Conservation (phyloP, 2,113 vertebrate species). For the Galeopterus variegatus region DNA sequence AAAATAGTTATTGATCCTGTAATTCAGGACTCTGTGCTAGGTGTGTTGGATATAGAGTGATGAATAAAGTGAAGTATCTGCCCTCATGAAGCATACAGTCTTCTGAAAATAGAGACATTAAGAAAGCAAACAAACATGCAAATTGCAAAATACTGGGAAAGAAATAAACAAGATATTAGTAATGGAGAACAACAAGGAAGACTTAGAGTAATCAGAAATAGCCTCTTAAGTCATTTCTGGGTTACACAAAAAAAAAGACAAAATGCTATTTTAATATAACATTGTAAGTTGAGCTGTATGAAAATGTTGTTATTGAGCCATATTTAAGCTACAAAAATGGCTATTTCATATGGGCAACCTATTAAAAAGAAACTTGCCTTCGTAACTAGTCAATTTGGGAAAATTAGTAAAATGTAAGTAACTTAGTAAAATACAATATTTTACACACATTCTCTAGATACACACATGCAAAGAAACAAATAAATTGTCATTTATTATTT, state of each 20-base stretch:
- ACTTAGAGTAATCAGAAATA: background rate
- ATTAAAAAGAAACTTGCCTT: conserved; percentile 20
- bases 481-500: background rate
- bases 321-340: conserved; percentile 25
- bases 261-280: background rate
- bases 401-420: background rate
- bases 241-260: background rate
- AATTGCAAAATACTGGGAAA: background rate
- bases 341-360: background rate
- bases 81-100: background rate
- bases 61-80: background rate
- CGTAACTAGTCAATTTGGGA: background rate
- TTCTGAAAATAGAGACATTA: conserved; percentile 1
- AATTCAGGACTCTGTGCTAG: background rate
- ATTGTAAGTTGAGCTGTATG: background rate
- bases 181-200: background rate
- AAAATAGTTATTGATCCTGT: background rate
- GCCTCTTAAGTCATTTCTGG: background rate
- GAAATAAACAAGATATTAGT: background rate
- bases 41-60: background rate
- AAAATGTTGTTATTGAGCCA: background rate
- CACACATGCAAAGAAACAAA: background rate
- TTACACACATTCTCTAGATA: background rate
- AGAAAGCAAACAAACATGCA: background rate
- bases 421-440: background rate